Percentiles rank a stretch among this genome's conserved stretches.
These are phyloP conservation scores for Lasioglossum zephyrum DNA, from an alignment of 2,888 invertebrate genomes.

Conservation along the genomic window DNA sequence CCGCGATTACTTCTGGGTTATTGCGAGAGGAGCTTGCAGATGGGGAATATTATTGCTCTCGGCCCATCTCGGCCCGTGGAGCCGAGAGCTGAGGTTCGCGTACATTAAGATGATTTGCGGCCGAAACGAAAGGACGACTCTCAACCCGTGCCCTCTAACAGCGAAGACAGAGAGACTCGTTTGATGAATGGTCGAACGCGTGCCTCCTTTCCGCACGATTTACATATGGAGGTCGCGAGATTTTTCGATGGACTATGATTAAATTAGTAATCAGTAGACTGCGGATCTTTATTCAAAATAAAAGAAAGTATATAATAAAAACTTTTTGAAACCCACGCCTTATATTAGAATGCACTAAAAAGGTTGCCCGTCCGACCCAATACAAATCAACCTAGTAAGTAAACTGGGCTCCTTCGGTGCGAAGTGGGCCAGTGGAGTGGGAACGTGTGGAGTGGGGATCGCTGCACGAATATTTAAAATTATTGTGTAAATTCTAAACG, in stretches of 20 bases:
- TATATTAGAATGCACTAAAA: no score
- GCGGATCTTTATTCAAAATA: no score
- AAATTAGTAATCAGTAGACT: no score
- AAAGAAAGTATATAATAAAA: no score
- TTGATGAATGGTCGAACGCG: slow-evolving; percentile 28
- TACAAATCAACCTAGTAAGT: no score
- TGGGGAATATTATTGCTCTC: slow-evolving; percentile 12
- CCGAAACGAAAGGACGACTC: slow-evolving; percentile 19
- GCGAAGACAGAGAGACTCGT: background rate
- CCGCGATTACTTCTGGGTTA: slow-evolving; percentile 43
- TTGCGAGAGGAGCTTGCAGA: slow-evolving; percentile 22
- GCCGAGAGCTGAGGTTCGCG: background rate
- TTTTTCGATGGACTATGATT: background rate
- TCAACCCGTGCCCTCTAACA: background rate
- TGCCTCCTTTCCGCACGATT: slow-evolving; percentile 23
- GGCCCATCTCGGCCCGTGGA: background rate
- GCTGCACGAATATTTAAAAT: no score
- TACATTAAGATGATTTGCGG: slow-evolving; percentile 49
- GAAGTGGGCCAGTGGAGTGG: no score
- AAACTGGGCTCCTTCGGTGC: no score
- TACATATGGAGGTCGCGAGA: background rate
- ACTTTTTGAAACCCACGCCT: no score
- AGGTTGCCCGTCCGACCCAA: no score
- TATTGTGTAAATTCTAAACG: no score
- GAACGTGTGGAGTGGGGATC: no score